A percentile compares a stretch with the other conserved stretches of the same genome.
These are phyloP conservation scores for Gorsachius magnificus DNA, from an alignment of 2,797 vertebrate species.

Conservation along the genomic window DNA sequence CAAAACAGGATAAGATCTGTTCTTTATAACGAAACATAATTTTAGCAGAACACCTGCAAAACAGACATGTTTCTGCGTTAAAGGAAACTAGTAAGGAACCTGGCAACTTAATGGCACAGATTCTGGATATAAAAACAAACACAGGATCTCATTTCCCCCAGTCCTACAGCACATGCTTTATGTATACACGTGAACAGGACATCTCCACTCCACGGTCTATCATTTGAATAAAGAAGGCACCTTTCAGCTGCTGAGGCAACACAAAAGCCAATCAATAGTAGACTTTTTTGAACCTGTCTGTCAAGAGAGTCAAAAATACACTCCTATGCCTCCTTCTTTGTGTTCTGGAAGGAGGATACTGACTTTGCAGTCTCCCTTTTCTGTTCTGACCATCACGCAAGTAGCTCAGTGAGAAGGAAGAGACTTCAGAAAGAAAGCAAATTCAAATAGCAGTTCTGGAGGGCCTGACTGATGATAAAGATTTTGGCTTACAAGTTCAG, in stretches of 20 bases:
- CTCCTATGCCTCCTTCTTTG: background rate
- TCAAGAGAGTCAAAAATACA: background rate
- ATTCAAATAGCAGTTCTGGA: background rate
- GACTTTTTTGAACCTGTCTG: background rate
- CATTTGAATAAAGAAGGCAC: background rate
- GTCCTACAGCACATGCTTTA: background rate
- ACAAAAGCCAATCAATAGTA: background rate
- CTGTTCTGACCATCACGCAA: background rate
- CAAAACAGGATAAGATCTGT: background rate
- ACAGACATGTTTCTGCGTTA: background rate
- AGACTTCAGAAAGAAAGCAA: background rate
- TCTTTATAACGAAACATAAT: background rate
- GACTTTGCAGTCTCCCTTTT: background rate
- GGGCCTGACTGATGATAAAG: background rate
- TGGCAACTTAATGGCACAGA: background rate
- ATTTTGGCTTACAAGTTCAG: background rate
- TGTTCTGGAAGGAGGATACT: background rate
- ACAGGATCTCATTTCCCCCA: background rate
- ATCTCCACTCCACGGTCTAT: background rate
- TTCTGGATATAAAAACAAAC: conserved; percentile 7
- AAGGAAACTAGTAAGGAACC: background rate
- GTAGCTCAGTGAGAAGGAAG: background rate
- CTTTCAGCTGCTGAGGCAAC: background rate
- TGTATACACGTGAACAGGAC: background rate
- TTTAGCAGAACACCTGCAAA: conserved; percentile 33